Evolutionary conservation across 2,888 invertebrate species (phyloP), one percentile per base, ranked within the genome.

Genomic region (Drosophila tripunctata): DNA sequence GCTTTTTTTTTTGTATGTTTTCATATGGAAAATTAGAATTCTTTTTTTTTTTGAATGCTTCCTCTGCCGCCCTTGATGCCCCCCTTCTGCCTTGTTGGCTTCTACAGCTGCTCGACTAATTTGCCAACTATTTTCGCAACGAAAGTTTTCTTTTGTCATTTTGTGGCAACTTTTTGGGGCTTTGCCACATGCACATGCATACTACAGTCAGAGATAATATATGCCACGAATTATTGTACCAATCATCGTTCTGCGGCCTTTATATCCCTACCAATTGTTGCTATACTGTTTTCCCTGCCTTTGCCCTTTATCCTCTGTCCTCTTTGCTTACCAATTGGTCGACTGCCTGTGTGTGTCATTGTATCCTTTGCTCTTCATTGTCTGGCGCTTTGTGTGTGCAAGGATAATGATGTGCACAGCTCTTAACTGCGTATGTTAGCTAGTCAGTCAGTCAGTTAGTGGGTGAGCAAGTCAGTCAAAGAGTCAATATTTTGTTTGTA

Each of bases 21-120:
- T 82, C 86, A 79, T 82, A 85, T 85, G 80, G 69, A 80, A 83
- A 83, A 80, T 86, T 76, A 76, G 74, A 78, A 83, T 78, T n/a
- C n/a, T n/a, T n/a, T n/a, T n/a, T n/a, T n/a, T 83, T 82, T 74
- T 77, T 45, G 40, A 38, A 43, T 48, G 27, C 10, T 27, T 10
- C 1, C 10, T 43, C 36, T 21, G 14, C 3, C 30, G 17, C 19
- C n/a, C 30, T 57, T 33, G 1, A 3, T 48, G n/a, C 10, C 24
- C 21, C 19, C 10, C 36, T n/a, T n/a, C 8, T 33, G 1, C 8
- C 22, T 33, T 45, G 14, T 64, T 36, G 33, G 8, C 41, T 36
- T 31, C 31, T 57, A 15, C 51, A 40, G 35, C 41, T 52, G 30
- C 50, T 24, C 47, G 41, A 63, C 81, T 83, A 81, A 75, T 83